Evolutionary conservation across 2,113 vertebrate genomes (phyloP).

Genomic region (Siniperca knerii): DNA sequence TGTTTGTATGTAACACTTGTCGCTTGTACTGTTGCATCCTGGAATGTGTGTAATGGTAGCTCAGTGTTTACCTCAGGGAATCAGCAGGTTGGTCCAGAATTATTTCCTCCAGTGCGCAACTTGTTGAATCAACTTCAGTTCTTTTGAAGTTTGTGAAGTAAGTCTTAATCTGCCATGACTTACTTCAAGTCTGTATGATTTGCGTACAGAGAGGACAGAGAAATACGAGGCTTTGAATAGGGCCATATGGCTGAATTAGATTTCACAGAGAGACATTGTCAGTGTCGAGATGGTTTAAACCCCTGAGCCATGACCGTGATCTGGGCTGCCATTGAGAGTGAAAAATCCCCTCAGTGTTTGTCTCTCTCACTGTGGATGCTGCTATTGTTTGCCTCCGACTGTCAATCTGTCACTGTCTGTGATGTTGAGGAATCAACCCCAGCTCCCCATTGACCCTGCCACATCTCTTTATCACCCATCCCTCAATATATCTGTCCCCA

Average conservation of each 20-base stretch:
- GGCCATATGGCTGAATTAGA: constrained; percentile 57
- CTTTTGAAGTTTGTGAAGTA: constrained; percentile 51
- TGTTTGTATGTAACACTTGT: constrained; percentile 58
- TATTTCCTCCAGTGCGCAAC: constrained; percentile 32
- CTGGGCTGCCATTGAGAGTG: constrained; percentile 57
- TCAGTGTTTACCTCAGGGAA: constrained; percentile 48
- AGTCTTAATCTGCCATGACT: constrained; percentile 27
- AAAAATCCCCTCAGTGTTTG: constrained; percentile 53
- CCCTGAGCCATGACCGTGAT: constrained; percentile 66
- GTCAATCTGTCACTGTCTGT: constrained; percentile 66
- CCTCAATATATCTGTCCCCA: constrained; percentile 39
- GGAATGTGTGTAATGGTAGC: constrained; percentile 58
- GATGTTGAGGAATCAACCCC: constrained; percentile 58
- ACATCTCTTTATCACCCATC: constrained; percentile 52
- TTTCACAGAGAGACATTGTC: constrained; percentile 67
- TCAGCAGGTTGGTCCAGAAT: constrained; percentile 38
- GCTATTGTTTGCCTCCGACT: constrained; percentile 62
- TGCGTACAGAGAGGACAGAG: constrained; percentile 26
- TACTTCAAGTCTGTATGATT: constrained; percentile 35
- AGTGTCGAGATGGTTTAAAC: constrained; percentile 54
- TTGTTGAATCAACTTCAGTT: constrained; percentile 62
- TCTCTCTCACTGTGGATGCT: constrained; percentile 41
- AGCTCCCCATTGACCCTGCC: constrained; percentile 59
- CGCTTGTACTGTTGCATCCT: constrained; percentile 42
- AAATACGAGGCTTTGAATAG: constrained; percentile 44